phyloP scores from a whole-genome alignment of 2,888 invertebrate genomes.

The Xestobium rufovillosum region DNA sequence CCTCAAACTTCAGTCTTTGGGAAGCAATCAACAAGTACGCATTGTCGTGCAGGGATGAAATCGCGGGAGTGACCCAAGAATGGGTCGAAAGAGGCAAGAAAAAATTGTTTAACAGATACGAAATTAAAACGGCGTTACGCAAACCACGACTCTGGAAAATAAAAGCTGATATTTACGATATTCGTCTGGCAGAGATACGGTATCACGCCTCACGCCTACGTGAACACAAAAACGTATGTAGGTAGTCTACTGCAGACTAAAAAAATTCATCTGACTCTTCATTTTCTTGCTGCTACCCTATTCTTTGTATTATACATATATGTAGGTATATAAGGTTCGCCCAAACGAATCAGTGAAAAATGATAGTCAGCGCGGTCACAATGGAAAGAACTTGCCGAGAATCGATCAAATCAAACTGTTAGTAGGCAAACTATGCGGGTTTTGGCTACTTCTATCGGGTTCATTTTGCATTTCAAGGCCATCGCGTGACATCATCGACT shows the following conservation, averaged over 20 bases:
- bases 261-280: too few relatives aligned
- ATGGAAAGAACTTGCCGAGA: too few relatives aligned
- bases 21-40: conserved; percentile 30
- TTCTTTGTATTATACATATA: background rate
- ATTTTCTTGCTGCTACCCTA: background rate
- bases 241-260: too few relatives aligned
- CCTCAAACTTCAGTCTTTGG: conserved; percentile 33
- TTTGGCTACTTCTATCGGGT: too few relatives aligned
- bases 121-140: conserved; percentile 26
- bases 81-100: conserved; percentile 21
- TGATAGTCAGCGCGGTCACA: too few relatives aligned
- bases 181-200: conserved; percentile 30
- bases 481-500: too few relatives aligned
- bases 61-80: conserved; percentile 18
- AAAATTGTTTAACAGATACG: conserved; percentile 25
- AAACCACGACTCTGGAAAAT: conserved; percentile 24
- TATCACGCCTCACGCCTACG: conserved; percentile 22
- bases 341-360: too few relatives aligned
- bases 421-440: too few relatives aligned
- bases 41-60: conserved; percentile 25
- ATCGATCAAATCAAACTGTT: too few relatives aligned
- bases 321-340: background rate
- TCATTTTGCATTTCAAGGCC: too few relatives aligned
- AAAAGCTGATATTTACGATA: conserved; percentile 27
- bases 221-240: conserved; percentile 25